These are phyloP conservation scores for Lophochroa leadbeateri DNA, from an alignment of 2,113 vertebrate genomes.

Conservation along the genomic window DNA sequence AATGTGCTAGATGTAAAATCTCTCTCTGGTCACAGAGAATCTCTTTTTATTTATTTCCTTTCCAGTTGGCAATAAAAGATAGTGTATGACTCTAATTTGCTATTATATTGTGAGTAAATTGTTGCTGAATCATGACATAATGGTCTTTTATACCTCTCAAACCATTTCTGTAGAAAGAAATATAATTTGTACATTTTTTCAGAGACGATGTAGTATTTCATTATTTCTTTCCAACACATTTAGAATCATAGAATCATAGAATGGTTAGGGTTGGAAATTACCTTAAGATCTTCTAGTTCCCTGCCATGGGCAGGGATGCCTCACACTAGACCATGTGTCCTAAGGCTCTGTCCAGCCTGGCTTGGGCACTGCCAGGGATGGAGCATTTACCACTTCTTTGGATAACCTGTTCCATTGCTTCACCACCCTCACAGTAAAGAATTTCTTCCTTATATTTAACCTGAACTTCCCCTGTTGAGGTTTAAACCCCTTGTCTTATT, in stretches of 20 bases:
- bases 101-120: constrained; percentile 64
- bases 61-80: constrained; percentile 58
- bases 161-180: constrained; percentile 32
- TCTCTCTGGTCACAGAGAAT: constrained; percentile 13
- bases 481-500: background rate
- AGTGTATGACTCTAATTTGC: constrained; percentile 48
- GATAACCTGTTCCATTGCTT: background rate
- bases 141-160: constrained; percentile 37
- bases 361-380: background rate
- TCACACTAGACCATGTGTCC: background rate
- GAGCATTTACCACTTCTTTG: background rate
- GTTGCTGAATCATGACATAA: constrained; percentile 51
- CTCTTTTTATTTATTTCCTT: background rate
- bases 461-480: background rate
- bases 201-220: background rate
- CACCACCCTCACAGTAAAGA: background rate
- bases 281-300: background rate
- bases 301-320: background rate
- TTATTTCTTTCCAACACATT: constrained; percentile 50
- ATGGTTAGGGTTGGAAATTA: background rate
- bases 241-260: background rate
- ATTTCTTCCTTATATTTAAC: background rate
- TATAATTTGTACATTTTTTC: constrained; percentile 21
- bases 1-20: constrained; percentile 43
- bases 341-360: background rate